phyloP scores from a whole-genome alignment of 2,797 vertebrate species.

The Rhodeus uyekii region DNA sequence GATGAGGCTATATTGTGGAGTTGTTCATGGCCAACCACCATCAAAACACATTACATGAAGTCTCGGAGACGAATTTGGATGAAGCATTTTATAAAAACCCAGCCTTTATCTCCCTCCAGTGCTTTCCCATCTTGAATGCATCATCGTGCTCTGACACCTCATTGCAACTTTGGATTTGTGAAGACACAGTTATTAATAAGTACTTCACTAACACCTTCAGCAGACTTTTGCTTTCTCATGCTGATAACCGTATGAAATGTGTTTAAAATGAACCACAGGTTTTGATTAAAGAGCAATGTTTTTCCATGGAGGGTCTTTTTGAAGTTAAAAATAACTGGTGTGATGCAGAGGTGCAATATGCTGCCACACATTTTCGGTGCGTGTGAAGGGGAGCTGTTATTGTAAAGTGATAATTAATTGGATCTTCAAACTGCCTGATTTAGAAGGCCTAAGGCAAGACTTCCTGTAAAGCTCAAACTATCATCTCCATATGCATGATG shows the following conservation, averaged over 20 bases:
- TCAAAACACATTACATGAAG: conserved; percentile 13
- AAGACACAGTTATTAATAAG: conserved; percentile 46
- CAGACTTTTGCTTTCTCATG: conserved; percentile 42
- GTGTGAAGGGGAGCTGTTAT: conserved; percentile 45
- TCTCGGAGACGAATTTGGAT: background rate
- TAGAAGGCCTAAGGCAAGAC: conserved; percentile 28
- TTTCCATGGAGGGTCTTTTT: conserved; percentile 26
- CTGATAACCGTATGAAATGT: conserved; percentile 14
- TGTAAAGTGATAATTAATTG: conserved; percentile 48
- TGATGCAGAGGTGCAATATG: conserved; percentile 52
- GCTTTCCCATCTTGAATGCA: conserved; percentile 1
- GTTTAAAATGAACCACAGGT: conserved; percentile 14
- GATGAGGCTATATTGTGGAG: background rate
- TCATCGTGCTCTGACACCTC: background rate
- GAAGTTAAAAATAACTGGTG: conserved; percentile 53
- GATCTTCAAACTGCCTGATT: conserved; percentile 45
- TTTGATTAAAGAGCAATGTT: conserved; percentile 30
- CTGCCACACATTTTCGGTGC: conserved; percentile 39
- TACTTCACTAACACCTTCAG: conserved; percentile 29
- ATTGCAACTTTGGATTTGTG: conserved; percentile 19
- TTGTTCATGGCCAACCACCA: background rate
- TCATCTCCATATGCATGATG: background rate
- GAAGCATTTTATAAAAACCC: background rate
- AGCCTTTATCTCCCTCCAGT: background rate
- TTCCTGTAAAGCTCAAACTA: conserved; percentile 3